A percentile compares a stretch with the other conserved stretches of the same genome.
phyloP scores from a whole-genome alignment of 2,113 vertebrate genomes.

The Chlorodrepanis virens region DNA sequence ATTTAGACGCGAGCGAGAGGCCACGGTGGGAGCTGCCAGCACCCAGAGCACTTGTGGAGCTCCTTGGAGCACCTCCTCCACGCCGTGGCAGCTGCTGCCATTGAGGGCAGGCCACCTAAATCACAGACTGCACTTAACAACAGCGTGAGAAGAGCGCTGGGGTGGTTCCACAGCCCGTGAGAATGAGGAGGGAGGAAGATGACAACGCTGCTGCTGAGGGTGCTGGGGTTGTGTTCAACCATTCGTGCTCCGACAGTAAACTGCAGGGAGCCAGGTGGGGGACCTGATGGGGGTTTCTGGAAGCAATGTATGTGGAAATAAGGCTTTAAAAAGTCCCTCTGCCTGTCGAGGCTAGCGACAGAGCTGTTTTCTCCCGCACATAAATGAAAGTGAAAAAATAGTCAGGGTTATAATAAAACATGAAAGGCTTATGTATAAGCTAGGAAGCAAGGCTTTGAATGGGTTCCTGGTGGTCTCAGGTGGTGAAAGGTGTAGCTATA shows the following conservation, averaged over 20 bases:
- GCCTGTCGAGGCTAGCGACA: not conserved
- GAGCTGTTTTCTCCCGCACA: slow-evolving; percentile 19
- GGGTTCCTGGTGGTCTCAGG: slow-evolving; percentile 80
- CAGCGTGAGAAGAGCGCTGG: accelerated
- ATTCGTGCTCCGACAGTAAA: not conserved
- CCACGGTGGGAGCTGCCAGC: accelerated
- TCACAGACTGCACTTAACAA: accelerated
- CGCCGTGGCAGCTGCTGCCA: not conserved
- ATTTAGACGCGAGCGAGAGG: accelerated
- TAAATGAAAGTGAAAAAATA: slow-evolving; percentile 72
- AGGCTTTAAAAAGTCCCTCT: not conserved
- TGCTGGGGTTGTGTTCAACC: accelerated
- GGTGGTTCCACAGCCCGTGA: accelerated
- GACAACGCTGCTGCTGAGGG: not conserved
- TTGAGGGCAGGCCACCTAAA: not conserved
- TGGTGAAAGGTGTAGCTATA: slow-evolving; percentile 84
- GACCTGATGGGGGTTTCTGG: not conserved
- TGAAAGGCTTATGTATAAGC: slow-evolving; percentile 76
- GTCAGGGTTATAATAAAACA: slow-evolving; percentile 71
- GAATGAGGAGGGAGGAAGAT: accelerated
- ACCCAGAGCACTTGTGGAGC: accelerated
- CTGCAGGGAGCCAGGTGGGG: not conserved
- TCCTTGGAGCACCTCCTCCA: not conserved
- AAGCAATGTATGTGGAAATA: slow-evolving; percentile 36
- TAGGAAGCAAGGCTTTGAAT: slow-evolving; percentile 61